A percentile compares a stretch with the other conserved stretches of the same genome.
Conservation (phyloP, 2,797 vertebrate species). For the Lepus townsendii region DNA sequence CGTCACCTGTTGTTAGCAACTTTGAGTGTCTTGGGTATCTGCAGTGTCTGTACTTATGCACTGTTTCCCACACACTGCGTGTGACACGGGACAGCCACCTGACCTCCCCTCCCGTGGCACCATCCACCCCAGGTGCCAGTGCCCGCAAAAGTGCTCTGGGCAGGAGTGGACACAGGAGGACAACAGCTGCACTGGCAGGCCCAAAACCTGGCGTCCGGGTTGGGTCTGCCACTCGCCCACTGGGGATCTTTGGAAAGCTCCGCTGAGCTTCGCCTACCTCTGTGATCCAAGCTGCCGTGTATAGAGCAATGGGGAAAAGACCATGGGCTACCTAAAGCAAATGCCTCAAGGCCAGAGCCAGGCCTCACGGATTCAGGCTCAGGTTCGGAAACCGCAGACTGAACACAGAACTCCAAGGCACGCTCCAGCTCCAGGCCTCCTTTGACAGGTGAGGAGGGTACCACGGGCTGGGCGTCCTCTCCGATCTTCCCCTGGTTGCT, state of each 20-base stretch:
- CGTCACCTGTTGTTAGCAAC: constrained; percentile 78
- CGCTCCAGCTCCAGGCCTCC: accelerated
- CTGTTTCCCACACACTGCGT: neutral
- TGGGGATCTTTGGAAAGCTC: neutral
- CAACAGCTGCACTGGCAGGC: too few relatives aligned
- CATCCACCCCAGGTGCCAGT: neutral
- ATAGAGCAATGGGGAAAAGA: neutral
- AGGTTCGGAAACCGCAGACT: neutral
- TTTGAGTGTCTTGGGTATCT: constrained; percentile 68
- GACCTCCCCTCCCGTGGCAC: neutral
- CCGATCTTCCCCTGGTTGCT: neutral
- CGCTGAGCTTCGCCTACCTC: neutral
- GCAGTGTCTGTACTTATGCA: neutral
- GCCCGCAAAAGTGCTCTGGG: accelerated
- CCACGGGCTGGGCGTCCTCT: too few relatives aligned
- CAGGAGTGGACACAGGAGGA: neutral
- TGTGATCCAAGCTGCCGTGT: neutral
- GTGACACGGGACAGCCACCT: accelerated
- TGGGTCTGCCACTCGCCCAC: neutral
- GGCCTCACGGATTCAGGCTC: neutral
- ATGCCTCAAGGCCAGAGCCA: neutral
- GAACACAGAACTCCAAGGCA: neutral
- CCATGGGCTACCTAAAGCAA: neutral
- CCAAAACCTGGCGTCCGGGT: neutral
- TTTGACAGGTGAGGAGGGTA: neutral